Evolutionary conservation across 2,888 invertebrate species (phyloP).

Genomic region (Masnerella sp.): DNA sequence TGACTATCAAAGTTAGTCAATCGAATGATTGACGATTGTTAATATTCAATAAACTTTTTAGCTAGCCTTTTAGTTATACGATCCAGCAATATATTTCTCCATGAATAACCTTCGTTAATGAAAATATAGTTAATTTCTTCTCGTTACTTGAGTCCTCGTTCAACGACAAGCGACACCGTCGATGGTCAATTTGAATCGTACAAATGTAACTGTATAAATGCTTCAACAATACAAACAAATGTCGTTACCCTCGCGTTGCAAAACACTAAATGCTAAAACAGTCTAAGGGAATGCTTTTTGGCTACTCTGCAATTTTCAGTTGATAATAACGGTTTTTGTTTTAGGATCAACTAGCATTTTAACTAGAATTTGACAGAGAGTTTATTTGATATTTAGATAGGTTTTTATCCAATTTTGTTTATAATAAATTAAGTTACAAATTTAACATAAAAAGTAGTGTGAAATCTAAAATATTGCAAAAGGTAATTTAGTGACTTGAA

Average conservation of each 20-base stretch:
- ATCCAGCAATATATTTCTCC: neutral
- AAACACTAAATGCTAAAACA: slow-evolving; percentile 24
- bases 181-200: slow-evolving; percentile 1
- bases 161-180: slow-evolving; percentile 8
- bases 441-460: no score
- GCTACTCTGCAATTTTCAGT: slow-evolving; percentile 1
- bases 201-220: slow-evolving; percentile 22
- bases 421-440: no score
- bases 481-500: no score
- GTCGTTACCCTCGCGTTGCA: neutral
- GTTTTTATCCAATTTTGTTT: no score
- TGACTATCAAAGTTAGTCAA: slow-evolving; percentile 14
- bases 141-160: neutral
- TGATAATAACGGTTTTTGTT: no score
- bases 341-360: no score
- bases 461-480: no score
- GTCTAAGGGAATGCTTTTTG: slow-evolving; percentile 28
- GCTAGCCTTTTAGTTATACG: neutral
- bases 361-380: no score
- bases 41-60: slow-evolving; percentile 6
- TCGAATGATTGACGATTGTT: slow-evolving; percentile 2
- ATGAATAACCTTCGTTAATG: neutral
- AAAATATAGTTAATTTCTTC: slow-evolving; percentile 1
- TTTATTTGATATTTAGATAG: no score
- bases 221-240: slow-evolving; percentile 21